phyloP scores from a whole-genome alignment of 2,797 vertebrate genomes.

The Rhinatrema bivittatum region DNA sequence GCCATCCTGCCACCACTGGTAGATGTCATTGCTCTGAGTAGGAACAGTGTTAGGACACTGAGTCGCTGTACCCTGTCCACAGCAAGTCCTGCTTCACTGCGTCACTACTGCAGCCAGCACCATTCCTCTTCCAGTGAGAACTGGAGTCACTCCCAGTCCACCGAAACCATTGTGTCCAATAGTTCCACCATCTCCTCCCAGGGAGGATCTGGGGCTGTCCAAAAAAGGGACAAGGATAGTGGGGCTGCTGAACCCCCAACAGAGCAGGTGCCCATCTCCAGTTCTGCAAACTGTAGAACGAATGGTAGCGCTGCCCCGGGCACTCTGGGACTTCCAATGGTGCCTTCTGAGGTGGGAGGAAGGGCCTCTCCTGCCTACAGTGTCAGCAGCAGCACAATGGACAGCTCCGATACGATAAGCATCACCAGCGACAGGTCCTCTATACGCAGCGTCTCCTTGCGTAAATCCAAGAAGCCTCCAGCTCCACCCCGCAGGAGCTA shows the following conservation, averaged over 20 bases:
- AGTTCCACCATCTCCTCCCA: slow-evolving; percentile 79
- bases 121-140: slow-evolving; percentile 69
- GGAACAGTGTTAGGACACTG: slow-evolving; percentile 74
- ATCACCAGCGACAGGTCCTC: slow-evolving; percentile 65
- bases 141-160: slow-evolving; percentile 83
- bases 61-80: slow-evolving; percentile 83
- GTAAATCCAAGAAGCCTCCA: slow-evolving; percentile 80
- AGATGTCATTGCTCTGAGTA: slow-evolving; percentile 85
- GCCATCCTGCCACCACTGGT: slow-evolving; percentile 85
- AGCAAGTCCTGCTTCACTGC: slow-evolving; percentile 77
- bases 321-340: neutral
- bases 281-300: slow-evolving; percentile 45
- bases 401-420: slow-evolving; percentile 57
- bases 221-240: no score
- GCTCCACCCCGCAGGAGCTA: slow-evolving; percentile 75
- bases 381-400: slow-evolving; percentile 39
- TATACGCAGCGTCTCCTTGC: slow-evolving; percentile 73
- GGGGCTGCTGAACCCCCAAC: neutral
- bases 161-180: slow-evolving; percentile 79
- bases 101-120: slow-evolving; percentile 55
- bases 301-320: neutral
- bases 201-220: slow-evolving; percentile 45
- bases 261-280: slow-evolving; percentile 45
- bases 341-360: slow-evolving; percentile 22
- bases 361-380: slow-evolving; percentile 31